Evolutionary conservation across 2,888 invertebrate species (phyloP).

Genomic region (Scaptomyza reducta): DNA sequence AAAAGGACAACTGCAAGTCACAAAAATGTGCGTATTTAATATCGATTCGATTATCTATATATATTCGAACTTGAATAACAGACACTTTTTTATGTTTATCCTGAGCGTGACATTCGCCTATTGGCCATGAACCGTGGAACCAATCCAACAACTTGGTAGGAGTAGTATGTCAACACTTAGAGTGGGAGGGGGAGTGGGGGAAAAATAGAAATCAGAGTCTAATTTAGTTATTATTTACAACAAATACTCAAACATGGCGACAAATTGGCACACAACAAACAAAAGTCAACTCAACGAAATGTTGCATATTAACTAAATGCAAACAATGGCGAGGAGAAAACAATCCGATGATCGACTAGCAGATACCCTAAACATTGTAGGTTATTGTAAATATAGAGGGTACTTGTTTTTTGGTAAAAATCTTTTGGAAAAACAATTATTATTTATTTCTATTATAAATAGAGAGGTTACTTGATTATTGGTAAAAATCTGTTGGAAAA

Average conservation of each 20-base stretch:
- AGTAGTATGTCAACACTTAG: background rate
- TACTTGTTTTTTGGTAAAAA: background rate
- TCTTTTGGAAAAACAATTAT: too few relatives aligned
- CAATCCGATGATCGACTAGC: slow-evolving; percentile 5
- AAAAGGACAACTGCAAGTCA: slow-evolving; percentile 39
- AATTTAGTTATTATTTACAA: slow-evolving; percentile 74
- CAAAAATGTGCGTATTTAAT: slow-evolving; percentile 7
- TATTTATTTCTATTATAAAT: too few relatives aligned
- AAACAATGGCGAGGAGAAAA: slow-evolving; percentile 26
- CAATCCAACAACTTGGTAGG: background rate
- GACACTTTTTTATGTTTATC: slow-evolving; percentile 16
- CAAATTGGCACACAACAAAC: slow-evolving; percentile 71
- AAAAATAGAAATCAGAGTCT: slow-evolving; percentile 54
- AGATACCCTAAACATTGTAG: slow-evolving; percentile 11
- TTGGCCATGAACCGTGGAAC: slow-evolving; percentile 39
- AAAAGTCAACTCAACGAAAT: slow-evolving; percentile 41
- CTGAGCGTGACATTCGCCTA: slow-evolving; percentile 30
- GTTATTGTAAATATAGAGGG: background rate
- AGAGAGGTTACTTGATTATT: too few relatives aligned
- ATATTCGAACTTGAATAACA: slow-evolving; percentile 15
- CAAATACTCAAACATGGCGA: slow-evolving; percentile 62
- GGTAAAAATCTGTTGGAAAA: too few relatives aligned
- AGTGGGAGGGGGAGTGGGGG: too few relatives aligned
- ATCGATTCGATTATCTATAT: slow-evolving; percentile 31
- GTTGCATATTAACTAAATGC: slow-evolving; percentile 45